These are phyloP conservation scores for Ellobius talpinus DNA, from an alignment of 2,113 vertebrate species.

Conservation along the genomic window DNA sequence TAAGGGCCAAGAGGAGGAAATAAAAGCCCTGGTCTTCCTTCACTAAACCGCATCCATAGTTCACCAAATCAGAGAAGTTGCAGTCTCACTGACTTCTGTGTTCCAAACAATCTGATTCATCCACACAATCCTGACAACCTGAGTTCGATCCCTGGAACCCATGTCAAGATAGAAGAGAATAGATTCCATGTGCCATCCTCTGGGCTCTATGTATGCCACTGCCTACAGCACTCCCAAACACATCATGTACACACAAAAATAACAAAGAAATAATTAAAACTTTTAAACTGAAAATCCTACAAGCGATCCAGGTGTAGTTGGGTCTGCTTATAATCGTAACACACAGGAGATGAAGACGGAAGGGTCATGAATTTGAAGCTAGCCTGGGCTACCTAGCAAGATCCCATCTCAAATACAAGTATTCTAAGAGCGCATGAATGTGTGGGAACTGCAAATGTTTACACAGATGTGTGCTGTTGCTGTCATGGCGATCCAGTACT, in stretches of 20 bases:
- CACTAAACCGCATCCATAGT: background rate
- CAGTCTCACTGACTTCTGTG: conserved; percentile 5
- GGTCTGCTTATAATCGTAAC: background rate
- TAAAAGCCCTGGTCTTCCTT: background rate
- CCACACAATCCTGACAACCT: background rate
- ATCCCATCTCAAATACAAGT: background rate
- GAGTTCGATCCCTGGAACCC: background rate
- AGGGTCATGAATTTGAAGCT: background rate
- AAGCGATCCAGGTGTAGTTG: background rate
- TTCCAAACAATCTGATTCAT: background rate
- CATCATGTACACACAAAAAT: background rate
- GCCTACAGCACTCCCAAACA: background rate
- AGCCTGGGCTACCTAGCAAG: background rate
- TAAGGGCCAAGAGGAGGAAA: background rate
- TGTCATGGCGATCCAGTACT: background rate
- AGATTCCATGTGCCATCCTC: background rate
- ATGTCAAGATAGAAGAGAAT: background rate
- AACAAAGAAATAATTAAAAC: background rate
- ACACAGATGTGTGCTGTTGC: background rate
- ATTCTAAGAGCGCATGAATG: background rate
- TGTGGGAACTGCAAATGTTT: background rate
- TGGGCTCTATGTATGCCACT: background rate
- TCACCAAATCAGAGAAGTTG: background rate
- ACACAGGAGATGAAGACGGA: background rate
- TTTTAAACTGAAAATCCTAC: background rate